Conservation (phyloP, 1,140 invertebrate genomes). For the Pseudomyrmex gracilis region DNA sequence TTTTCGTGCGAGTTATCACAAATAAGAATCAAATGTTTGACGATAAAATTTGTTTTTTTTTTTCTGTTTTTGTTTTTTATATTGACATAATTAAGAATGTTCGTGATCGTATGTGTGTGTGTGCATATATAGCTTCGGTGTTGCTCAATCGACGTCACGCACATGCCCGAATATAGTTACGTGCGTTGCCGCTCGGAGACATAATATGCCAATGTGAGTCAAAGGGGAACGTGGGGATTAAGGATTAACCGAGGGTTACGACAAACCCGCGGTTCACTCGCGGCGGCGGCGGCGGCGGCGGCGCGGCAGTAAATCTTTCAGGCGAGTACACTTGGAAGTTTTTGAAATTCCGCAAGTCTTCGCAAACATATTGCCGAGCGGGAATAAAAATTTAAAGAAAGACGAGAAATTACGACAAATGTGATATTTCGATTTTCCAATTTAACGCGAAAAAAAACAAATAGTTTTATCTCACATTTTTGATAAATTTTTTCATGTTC, state of each 20-base stretch:
- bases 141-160: conserved; percentile 32
- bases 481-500: neutral
- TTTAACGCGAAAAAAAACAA: too few relatives aligned
- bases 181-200: neutral
- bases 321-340: conserved; percentile 18
- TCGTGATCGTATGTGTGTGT: too few relatives aligned
- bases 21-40: too few relatives aligned
- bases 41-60: too few relatives aligned
- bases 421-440: too few relatives aligned
- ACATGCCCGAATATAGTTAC: neutral
- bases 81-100: too few relatives aligned
- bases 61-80: too few relatives aligned
- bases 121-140: neutral
- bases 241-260: conserved; percentile 19
- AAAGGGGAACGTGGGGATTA: conserved; percentile 34
- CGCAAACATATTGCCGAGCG: conserved; percentile 17
- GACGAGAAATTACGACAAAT: neutral
- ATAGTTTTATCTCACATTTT: neutral
- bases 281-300: too few relatives aligned
- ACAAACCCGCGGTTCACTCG: conserved; percentile 1
- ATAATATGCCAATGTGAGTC: conserved; percentile 21
- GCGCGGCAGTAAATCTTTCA: too few relatives aligned
- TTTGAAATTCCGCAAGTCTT: conserved; percentile 48
- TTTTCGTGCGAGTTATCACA: too few relatives aligned
- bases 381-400: conserved; percentile 10